Conservation (phyloP, 2,888 invertebrate species). For the Drosophila flavopinicola region DNA sequence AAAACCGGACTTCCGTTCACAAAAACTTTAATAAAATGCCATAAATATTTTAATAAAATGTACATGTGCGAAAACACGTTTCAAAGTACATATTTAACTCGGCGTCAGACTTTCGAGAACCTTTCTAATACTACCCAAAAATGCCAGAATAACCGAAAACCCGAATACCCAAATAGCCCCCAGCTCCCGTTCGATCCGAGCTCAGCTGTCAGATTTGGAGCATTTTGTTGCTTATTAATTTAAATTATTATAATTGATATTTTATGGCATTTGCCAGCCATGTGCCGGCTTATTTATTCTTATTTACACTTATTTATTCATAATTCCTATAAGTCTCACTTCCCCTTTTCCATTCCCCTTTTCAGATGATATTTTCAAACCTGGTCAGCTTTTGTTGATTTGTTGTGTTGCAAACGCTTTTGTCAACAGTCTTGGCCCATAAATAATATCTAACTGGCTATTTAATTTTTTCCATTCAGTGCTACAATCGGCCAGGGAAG, state of each 20-base stretch:
- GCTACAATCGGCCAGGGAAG: too few species aligned
- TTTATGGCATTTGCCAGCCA: slow-evolving; percentile 55
- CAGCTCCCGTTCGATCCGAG: slow-evolving; percentile 3
- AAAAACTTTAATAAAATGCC: slow-evolving; percentile 5
- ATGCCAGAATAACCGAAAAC: background rate
- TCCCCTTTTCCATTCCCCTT: background rate
- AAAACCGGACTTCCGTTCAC: slow-evolving; percentile 26
- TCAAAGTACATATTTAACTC: background rate
- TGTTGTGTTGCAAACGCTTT: slow-evolving; percentile 28
- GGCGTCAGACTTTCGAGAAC: background rate
- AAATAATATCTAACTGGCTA: slow-evolving; percentile 68
- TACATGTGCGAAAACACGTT: slow-evolving; percentile 1
- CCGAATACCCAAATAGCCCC: background rate
- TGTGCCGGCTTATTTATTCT: slow-evolving; percentile 26
- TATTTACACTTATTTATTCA: slow-evolving; percentile 20
- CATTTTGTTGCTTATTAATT: slow-evolving; percentile 63
- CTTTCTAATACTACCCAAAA: slow-evolving; percentile 1
- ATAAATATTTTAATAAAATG: background rate
- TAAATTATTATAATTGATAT: slow-evolving; percentile 68
- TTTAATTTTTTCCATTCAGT: slow-evolving; percentile 53
- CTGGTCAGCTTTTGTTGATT: slow-evolving; percentile 27
- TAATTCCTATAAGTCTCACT: background rate
- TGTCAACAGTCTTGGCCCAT: slow-evolving; percentile 45
- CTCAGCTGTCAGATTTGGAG: slow-evolving; percentile 54
- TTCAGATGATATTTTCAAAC: slow-evolving; percentile 28